These are phyloP conservation scores for Cliona cf. orientalis DNA, from an alignment of 37 sponge, comb jelly and placozoan genomes.

Conservation along the genomic window DNA sequence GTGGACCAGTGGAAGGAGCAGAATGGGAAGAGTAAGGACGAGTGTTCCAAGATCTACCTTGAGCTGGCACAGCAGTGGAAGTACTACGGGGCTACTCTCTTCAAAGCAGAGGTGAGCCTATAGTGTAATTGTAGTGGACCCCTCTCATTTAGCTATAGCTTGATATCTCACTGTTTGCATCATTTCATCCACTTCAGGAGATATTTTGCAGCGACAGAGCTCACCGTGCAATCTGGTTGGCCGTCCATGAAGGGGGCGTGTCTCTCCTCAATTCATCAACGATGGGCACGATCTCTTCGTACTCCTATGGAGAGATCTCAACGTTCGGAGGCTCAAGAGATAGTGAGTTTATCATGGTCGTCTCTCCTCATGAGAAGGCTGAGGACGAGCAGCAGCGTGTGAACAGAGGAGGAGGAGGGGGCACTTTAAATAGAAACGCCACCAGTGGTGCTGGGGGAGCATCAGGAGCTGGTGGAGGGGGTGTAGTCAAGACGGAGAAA, in stretches of 20 bases:
- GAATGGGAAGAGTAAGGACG: slow-evolving; percentile 2
- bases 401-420: not conserved
- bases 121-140: not conserved
- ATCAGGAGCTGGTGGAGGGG: not conserved
- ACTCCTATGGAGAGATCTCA: slow-evolving; percentile 36
- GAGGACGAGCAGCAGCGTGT: too few relatives aligned
- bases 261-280: slow-evolving; percentile 18
- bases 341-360: slow-evolving; percentile 47
- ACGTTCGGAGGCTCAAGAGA: slow-evolving; percentile 57
- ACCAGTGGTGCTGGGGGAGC: not conserved
- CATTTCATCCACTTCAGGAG: not conserved
- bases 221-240: slow-evolving; percentile 32
- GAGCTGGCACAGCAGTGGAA: slow-evolving; percentile 34
- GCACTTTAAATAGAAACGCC: not conserved
- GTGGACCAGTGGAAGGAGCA: slow-evolving; percentile 40
- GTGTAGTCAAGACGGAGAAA: slow-evolving; percentile 26
- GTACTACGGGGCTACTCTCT: slow-evolving; percentile 42
- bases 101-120: slow-evolving; percentile 42
- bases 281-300: not conserved
- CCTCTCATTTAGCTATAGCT: not conserved
- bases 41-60: slow-evolving; percentile 43
- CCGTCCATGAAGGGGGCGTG: slow-evolving; percentile 44
- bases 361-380: slow-evolving; percentile 4
- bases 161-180: not conserved
- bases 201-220: not conserved